Conservation (phyloP, 2,113 vertebrate genomes). For the Chaetops frenatus region DNA sequence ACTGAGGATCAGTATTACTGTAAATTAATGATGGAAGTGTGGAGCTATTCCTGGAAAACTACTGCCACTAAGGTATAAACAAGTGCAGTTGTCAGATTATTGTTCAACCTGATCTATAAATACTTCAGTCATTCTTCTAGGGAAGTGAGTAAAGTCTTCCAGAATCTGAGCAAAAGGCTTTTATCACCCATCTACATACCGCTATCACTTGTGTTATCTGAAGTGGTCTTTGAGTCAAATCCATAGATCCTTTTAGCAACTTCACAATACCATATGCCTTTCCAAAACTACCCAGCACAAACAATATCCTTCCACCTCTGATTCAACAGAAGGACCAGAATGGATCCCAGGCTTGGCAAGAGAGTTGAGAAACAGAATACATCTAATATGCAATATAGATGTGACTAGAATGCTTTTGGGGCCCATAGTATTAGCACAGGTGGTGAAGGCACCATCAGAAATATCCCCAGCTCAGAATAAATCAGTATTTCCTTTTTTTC, state of each 20-base stretch:
- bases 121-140: not conserved
- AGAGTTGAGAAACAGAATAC: not conserved
- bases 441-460: not conserved
- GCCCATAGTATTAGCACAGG: not conserved
- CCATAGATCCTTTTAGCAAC: not conserved
- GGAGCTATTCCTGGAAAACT: not conserved
- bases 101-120: not conserved
- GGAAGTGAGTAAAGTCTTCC: not conserved
- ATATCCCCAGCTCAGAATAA: not conserved
- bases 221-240: not conserved
- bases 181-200: not conserved
- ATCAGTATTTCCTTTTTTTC: not conserved
- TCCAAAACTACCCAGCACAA: not conserved
- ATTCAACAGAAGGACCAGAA: not conserved
- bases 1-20: not conserved
- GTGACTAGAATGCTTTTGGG: not conserved
- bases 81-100: not conserved
- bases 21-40: not conserved
- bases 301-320: not conserved
- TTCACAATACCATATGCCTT: not conserved
- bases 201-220: not conserved
- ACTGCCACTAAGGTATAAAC: not conserved
- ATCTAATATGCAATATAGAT: not conserved
- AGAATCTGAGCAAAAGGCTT: not conserved
- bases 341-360: not conserved